A percentile compares a stretch with the other conserved stretches of the same genome.
phyloP scores from a whole-genome alignment of 1,140 invertebrate genomes.

The Zaprionus gabonicus region DNA sequence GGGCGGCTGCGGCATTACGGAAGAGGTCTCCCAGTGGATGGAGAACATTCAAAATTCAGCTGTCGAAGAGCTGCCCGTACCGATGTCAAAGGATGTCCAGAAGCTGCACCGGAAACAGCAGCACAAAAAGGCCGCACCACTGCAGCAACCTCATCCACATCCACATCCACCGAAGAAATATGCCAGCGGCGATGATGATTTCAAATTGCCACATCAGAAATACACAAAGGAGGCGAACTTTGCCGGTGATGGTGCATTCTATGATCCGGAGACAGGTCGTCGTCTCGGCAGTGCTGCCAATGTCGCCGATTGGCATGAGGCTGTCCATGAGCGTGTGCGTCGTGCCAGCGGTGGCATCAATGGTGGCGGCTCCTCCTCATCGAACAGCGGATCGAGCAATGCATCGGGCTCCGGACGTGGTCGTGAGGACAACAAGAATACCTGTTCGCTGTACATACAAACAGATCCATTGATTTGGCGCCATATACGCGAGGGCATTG shows the following conservation, averaged over 20 bases:
- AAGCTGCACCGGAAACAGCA: slow-evolving; percentile 76
- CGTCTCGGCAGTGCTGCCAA: slow-evolving; percentile 65
- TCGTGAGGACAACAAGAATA: slow-evolving; percentile 91
- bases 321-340: slow-evolving; percentile 79
- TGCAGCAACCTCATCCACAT: slow-evolving; percentile 69
- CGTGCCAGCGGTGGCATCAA: slow-evolving; percentile 84
- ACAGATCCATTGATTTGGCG: slow-evolving; percentile 99
- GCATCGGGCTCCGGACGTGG: slow-evolving; percentile 81
- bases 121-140: slow-evolving; percentile 69
- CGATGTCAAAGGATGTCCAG: slow-evolving; percentile 83
- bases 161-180: slow-evolving; percentile 84
- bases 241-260: slow-evolving; percentile 69
- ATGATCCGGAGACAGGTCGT: slow-evolving; percentile 73
- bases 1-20: slow-evolving; percentile 94
- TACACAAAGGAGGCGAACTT: slow-evolving; percentile 84
- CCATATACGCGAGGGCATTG: slow-evolving; percentile 91
- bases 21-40: slow-evolving; percentile 96
- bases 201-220: slow-evolving; percentile 84
- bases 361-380: slow-evolving; percentile 86
- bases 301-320: slow-evolving; percentile 75
- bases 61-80: slow-evolving; percentile 84
- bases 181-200: slow-evolving; percentile 73
- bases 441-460: slow-evolving; percentile 98
- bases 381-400: slow-evolving; percentile 63
- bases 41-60: slow-evolving; percentile 95